Base-by-base conservation (phyloP, 1,140 invertebrate genomes). In the Drosophila miranda region DNA sequence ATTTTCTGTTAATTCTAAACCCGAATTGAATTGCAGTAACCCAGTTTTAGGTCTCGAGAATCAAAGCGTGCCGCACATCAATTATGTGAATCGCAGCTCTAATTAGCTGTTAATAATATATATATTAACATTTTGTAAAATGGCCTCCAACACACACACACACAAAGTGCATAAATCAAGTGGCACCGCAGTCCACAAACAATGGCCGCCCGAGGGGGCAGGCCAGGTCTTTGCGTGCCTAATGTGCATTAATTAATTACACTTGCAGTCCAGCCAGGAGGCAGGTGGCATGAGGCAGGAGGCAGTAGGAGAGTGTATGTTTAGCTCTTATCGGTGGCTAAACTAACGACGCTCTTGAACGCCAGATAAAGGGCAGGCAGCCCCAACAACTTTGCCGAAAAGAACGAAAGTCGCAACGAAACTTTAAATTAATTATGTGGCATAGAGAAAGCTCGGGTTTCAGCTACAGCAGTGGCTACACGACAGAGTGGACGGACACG, bases 71-170 rank as follows among this genome's bases (percentile, higher is more conserved):
- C 49, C 23, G 44, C 42, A 34, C 62, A 77, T 81, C 62, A 86
- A 68, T 81, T 66, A 62, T 76, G 50, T 13, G 48, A 79, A 88
- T 82, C 62, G 58, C 66, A 74, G 76, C 76, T 38, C 34, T 83
- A 88, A 88, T 88, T 88, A 88, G 72, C 79, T 88, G 83, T 83
- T 88, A 88, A 88, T 88, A 79, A 88, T 79, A 80, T 79, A 79
- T 73, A 74, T 76, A 88, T 88, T 88, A 83, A 79, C 83, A 77
- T 74, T 38, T 38, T 83, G 83, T 64, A 68, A 71, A 77, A 71
- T 77, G 63, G 58, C 14, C 21, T 23, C 30, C 43, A 23, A 44
- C 23, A 16, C 58, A 60, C 43, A 60, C 43, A 68, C 28, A 64
- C 60, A 61, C 69, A 87, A 86, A 86, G 82, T 72, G 82, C 82